Evolutionary conservation across 2,113 vertebrate genomes (phyloP), one percentile per base, ranked within the genome.

Genomic region (Oryzias curvinotus): DNA sequence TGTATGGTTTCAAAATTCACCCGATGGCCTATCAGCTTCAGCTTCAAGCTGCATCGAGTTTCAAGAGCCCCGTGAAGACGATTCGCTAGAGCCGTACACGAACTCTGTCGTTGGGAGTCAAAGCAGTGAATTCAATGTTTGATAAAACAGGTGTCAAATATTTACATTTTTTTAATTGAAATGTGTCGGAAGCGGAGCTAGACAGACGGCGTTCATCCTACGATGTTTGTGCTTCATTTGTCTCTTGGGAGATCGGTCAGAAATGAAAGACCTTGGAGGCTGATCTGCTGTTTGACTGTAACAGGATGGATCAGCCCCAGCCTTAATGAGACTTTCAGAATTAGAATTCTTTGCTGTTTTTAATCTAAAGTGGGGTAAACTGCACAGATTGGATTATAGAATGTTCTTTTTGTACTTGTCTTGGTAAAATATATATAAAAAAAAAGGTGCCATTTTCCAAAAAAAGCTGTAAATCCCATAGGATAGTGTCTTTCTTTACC

Each of bases 1-100:
- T 97, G 46, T 97, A 97, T 52, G 95, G 95, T 59, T 97, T 97
- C 88, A 97, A 96, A 92, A 96, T 96, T 85, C 95, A 96, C 77
- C 95, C 95, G 1, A 96, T 96, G 95, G 95, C 95, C 43, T 96
- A 96, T 88, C 95, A 96, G 85, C 93, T 96, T 65, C 94, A 96
- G 81, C 94, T 96, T 68, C 95, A 96, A 86, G 94, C 95, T 44
- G 95, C 95, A 54, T 95, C 94, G 88, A 95, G 91, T 91, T 96
- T 96, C 89, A 96, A 96, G 91, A 96, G 95, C 79, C 95, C 95
- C 1, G 95, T 95, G 62, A 96, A 96, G 87, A 92, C 94, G 16
- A 94, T 95, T 71, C 95, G 94, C 85, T 96, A 85, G 65, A 77
- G 55, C 36, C 4, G 7, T 55, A 36, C 15, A 7, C 61, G 65